Base-by-base conservation (phyloP, 2,888 invertebrate genomes). In the Xanthorhoe spadicearia region DNA sequence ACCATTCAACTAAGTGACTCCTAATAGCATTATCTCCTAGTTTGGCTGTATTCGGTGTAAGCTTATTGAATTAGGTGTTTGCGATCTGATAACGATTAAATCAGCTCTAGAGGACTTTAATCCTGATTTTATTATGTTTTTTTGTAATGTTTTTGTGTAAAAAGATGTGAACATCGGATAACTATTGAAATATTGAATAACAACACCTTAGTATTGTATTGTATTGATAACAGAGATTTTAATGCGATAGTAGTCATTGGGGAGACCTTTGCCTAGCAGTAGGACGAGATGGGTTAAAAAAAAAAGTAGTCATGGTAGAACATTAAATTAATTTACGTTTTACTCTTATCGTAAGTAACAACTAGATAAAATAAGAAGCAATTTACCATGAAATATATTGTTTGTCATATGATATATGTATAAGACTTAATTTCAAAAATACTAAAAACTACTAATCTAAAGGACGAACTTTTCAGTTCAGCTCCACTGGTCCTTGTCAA, bases 11-110 rank as follows among this genome's bases (percentile, higher is more conserved):
- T 13, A 43, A 43, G 13, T 13, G 13, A 43, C 10, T 13, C 3
- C 67, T 69, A 74, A 67, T 61, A 51, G 51, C 50, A 70, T 74
- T 75, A 77, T 74, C 70, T 71, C 43, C 67, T 69, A 68, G 68
- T 61, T 73, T 67, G 66, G 55, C 59, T 65, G 71, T 63, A 57
- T 73, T 68, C 62, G 54, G 54, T 53, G 65, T 61, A 64, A 69
- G 59, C 56, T 68, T 64, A 69, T 67, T 67, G 70, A 68, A 66
- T 66, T 64, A 69, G 66, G 70, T 72, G 74, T 74, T 64, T 61
- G 63, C 69, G 66, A 74, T 72, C 56, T 55, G 68, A 66, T 69
- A 58, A 66, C 51, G 48, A 65, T 61, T 18, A 13, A 7, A 58
- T 43, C 23, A 23, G 23, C 23, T 43, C 38, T 43, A 43, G 13